Base-by-base conservation (phyloP, 2,888 invertebrate genomes). In the Phaedon cochleariae region DNA sequence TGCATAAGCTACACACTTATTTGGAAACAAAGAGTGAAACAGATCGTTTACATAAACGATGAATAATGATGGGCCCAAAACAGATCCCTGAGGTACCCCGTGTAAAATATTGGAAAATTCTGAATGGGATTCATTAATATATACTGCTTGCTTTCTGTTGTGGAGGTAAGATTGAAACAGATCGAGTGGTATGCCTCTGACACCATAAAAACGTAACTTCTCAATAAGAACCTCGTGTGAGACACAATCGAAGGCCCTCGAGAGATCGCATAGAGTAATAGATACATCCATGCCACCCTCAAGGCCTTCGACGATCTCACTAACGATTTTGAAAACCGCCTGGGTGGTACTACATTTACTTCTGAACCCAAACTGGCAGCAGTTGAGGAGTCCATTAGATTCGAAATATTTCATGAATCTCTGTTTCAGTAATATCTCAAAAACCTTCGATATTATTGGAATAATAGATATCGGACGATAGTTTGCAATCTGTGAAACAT, bases 191-290 rank as follows among this genome's bases (percentile, higher is more conserved):
- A 20, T 10, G 6, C 46, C 31, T 10, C 31, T 34, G 10, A 34
- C 31, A 34, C 31, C 31, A 34, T 34, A 34, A 10, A 9, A 10
- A 34, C 10, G 6, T 5, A 9, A 10, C 31, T 34, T 34, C 9
- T 10, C 31, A 34, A 46, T 20, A 10, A 17, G 17, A 6, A 52
- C 15, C 12, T 1, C n/a, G 22, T 52, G 52, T 12, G 52, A 52
- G 15, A 57, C 41, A 57, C 59, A 59, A 26, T 59, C 48, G 59
- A 59, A 48, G n/a, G 59, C 59, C 12, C 26, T 59, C 7, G 26
- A 46, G 29, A 59, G 59, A 22, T 59, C 59, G 21, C 59, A 59
- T 5, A 59, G 48, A 10, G 59, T 59, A 12, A 59, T 26, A 59
- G 48, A 15, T 20, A 48, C 22, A 26, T 59, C 21, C 59, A 31